Conservation (phyloP, 2,113 vertebrate genomes). For the Polyodon spathula region DNA sequence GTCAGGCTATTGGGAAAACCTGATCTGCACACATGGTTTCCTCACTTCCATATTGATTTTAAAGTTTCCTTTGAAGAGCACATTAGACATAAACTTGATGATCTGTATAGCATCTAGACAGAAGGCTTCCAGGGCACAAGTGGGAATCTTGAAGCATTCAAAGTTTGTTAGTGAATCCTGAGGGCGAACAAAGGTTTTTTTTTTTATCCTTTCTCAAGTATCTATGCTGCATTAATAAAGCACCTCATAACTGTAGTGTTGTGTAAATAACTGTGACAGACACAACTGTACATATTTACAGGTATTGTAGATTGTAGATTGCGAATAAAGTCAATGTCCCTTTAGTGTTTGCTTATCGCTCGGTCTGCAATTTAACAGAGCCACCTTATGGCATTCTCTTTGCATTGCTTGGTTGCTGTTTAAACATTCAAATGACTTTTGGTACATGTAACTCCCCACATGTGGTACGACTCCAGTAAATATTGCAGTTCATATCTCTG, state of each 20-base stretch:
- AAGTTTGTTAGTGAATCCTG: conserved; percentile 13
- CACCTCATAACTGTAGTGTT: neutral
- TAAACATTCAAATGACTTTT: too few species aligned
- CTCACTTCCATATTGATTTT: conserved; percentile 26
- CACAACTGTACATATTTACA: too few species aligned
- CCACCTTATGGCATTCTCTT: too few species aligned
- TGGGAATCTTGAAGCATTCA: conserved; percentile 16
- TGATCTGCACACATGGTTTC: conserved; percentile 13
- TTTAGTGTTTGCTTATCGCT: neutral
- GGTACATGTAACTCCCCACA: too few species aligned
- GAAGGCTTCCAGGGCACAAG: conserved; percentile 5
- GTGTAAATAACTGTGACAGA: too few species aligned
- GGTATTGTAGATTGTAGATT: too few species aligned
- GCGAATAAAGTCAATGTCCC: neutral
- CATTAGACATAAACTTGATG: conserved; percentile 17
- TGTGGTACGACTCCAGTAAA: too few species aligned
- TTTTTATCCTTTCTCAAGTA: neutral
- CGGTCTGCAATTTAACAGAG: too few species aligned
- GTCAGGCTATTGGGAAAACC: conserved; percentile 16
- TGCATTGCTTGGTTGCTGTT: too few species aligned
- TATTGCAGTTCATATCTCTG: too few species aligned
- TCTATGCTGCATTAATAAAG: neutral
- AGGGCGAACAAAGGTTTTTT: conserved; percentile 5
- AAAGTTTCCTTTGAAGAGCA: conserved; percentile 20
- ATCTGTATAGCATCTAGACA: conserved; percentile 18